phyloP scores from a whole-genome alignment of 2,113 vertebrate species.

The Colossoma macropomum region DNA sequence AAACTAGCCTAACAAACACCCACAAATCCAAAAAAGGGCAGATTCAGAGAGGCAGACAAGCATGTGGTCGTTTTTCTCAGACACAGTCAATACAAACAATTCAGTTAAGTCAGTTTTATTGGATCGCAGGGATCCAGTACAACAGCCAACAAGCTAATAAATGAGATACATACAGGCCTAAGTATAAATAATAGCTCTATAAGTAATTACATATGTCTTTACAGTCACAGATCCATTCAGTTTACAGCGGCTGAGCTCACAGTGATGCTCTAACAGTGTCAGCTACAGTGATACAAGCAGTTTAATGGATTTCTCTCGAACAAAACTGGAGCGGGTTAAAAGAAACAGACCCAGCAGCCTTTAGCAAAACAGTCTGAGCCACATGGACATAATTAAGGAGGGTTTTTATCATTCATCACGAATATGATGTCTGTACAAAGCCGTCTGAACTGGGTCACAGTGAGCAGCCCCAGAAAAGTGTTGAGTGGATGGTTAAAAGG shows the following conservation, averaged over 20 bases:
- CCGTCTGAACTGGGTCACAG: background rate
- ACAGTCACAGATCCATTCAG: background rate
- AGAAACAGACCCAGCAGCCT: background rate
- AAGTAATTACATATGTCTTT: background rate
- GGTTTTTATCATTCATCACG: background rate
- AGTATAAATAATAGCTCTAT: background rate
- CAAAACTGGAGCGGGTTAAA: background rate
- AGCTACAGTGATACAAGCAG: background rate
- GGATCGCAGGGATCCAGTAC: background rate
- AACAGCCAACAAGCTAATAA: background rate
- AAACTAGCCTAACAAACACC: too few relatives aligned
- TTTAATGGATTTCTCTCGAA: background rate
- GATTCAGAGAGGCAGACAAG: too few relatives aligned
- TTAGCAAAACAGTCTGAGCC: background rate
- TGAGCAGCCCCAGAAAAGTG: background rate
- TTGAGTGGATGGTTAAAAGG: too few relatives aligned
- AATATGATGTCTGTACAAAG: slow-evolving; percentile 13
- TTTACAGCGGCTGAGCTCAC: background rate
- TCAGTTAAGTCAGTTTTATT: slow-evolving; percentile 2
- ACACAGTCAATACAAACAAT: background rate
- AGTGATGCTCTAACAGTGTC: background rate
- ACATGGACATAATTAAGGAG: background rate
- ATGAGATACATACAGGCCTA: background rate
- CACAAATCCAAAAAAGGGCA: too few relatives aligned
- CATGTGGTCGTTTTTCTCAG: too few relatives aligned